Evolutionary conservation across 2,888 invertebrate species (phyloP).

Genomic region (Zeuzera pyrina): DNA sequence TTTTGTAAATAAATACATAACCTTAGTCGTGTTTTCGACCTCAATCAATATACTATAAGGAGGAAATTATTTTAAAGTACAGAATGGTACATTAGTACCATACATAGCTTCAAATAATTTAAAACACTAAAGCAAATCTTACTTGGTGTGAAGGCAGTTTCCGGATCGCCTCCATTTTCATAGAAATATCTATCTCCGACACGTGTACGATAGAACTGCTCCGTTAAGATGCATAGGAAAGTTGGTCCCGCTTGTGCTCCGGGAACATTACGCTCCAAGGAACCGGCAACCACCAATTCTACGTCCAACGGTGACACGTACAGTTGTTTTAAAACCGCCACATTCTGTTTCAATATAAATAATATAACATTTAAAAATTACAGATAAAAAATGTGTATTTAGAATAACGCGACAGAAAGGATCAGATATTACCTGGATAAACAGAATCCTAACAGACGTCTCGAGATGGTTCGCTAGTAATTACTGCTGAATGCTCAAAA

Average conservation of each 20-base stretch:
- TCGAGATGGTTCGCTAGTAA: too few species aligned
- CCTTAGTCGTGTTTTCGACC: too few species aligned
- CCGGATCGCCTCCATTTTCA: slow-evolving; percentile 75
- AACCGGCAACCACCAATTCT: slow-evolving; percentile 88
- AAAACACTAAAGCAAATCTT: too few species aligned
- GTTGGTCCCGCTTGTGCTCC: slow-evolving; percentile 90
- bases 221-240: slow-evolving; percentile 88
- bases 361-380: too few species aligned
- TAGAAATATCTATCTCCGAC: slow-evolving; percentile 91
- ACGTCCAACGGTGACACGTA: slow-evolving; percentile 86
- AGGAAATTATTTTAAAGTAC: too few species aligned
- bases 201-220: slow-evolving; percentile 89
- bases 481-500: too few species aligned
- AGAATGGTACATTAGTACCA: too few species aligned
- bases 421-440: too few species aligned
- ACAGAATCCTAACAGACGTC: too few species aligned
- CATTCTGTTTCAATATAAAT: slow-evolving; percentile 59
- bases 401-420: neutral
- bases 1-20: too few species aligned
- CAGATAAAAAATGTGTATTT: neutral
- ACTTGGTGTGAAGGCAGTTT: slow-evolving; percentile 77
- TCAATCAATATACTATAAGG: too few species aligned
- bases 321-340: slow-evolving; percentile 74
- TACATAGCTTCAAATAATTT: too few species aligned
- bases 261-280: slow-evolving; percentile 82